These are phyloP conservation scores for Leptarthrus brevirostris DNA, from an alignment of 2,888 invertebrate genomes.

Conservation along the genomic window DNA sequence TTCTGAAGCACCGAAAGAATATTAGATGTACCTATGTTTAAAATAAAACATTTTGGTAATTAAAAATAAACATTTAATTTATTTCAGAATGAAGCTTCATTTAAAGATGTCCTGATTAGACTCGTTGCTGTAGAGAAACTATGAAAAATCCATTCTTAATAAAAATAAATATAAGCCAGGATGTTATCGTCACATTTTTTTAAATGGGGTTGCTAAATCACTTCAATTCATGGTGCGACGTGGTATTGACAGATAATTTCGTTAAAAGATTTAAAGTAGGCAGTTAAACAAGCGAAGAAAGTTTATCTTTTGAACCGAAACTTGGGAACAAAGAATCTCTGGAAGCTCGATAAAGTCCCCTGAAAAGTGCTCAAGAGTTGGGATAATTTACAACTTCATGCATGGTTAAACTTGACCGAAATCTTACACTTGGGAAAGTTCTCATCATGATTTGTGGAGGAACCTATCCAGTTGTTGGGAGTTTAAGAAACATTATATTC, in stretches of 20 bases:
- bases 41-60: too few relatives aligned
- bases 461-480: constrained; percentile 21
- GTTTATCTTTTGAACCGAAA: constrained; percentile 36
- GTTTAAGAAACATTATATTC: constrained; percentile 35
- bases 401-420: constrained; percentile 46
- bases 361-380: not conserved
- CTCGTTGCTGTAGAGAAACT: too few relatives aligned
- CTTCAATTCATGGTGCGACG: constrained; percentile 28
- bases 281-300: constrained; percentile 13
- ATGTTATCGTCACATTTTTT: too few relatives aligned
- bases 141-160: too few relatives aligned
- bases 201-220: too few relatives aligned
- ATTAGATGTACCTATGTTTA: too few relatives aligned
- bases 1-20: too few relatives aligned
- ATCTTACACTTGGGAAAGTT: constrained; percentile 45
- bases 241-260: constrained; percentile 45
- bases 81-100: too few relatives aligned
- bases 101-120: too few relatives aligned
- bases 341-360: constrained; percentile 33
- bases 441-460: constrained; percentile 31
- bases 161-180: too few relatives aligned
- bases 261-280: constrained; percentile 42
- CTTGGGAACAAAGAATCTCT: constrained; percentile 9
- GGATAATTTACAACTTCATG: constrained; percentile 48
- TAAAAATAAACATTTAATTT: too few relatives aligned